Evolutionary conservation across 1,140 invertebrate genomes (phyloP).

Genomic region (Oryctes rhinoceros): DNA sequence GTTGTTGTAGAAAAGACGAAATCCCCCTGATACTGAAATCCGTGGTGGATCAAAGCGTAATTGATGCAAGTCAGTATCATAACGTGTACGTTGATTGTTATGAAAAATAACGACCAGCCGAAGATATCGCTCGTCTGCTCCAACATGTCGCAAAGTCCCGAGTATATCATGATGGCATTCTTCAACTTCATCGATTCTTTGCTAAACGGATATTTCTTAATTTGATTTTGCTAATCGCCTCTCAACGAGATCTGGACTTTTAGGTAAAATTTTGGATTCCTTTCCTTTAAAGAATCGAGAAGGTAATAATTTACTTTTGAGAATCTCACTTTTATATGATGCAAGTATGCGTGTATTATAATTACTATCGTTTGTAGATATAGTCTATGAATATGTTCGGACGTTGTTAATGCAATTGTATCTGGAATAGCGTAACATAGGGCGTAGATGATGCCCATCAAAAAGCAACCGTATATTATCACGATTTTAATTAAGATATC

Average conservation of each 20-base stretch:
- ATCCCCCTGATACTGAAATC: neutral
- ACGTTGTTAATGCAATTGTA: neutral
- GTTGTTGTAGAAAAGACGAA: neutral
- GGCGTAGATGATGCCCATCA: neutral
- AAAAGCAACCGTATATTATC: neutral
- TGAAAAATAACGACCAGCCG: neutral
- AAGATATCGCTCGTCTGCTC: neutral
- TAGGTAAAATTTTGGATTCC: no score
- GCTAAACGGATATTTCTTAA: neutral
- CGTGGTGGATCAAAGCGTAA: neutral
- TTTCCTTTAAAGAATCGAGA: neutral
- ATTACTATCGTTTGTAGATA: neutral
- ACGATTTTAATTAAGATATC: neutral
- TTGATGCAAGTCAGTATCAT: neutral
- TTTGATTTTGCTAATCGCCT: neutral
- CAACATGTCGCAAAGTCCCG: neutral
- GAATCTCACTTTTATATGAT: neutral
- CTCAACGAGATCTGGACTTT: neutral
- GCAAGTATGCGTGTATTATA: neutral
- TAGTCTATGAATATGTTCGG: neutral
- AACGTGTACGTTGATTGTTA: neutral
- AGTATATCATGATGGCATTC: neutral
- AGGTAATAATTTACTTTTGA: neutral
- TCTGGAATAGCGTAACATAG: neutral
- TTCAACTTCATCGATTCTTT: neutral